Base-by-base conservation (phyloP, 2,888 invertebrate genomes). In the Xylophagus ater region DNA sequence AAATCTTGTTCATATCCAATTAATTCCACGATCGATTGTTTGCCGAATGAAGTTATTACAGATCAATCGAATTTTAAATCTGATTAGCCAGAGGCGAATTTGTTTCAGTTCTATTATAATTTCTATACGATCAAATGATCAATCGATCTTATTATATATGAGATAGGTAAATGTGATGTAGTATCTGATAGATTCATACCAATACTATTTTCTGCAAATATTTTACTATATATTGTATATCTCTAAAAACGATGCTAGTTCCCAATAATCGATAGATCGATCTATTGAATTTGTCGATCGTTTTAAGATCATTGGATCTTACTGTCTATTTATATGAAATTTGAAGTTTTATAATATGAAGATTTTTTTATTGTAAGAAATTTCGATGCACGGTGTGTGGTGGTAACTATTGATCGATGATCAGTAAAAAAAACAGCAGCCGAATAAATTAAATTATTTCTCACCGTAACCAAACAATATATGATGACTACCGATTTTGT, bases 41-140 rank as follows among this genome's bases (percentile, higher is more conserved):
- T 41, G 30, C 39, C 29, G n/a, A 41, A 44, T 44, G 37, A 44
- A 44, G 44, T 41, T 41, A 44, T 44, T 44, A 41, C 39, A 25
- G 37, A 35, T 44, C 26, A 39, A 39, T 39, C 15, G 29, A 40
- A 40, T 40, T 40, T 44, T 36, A 44, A 38, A 44, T 41, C 39
- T 23, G 41, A 44, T 41, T 36, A 32, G 39, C 44, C 34, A 28
- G 30, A 30, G 41, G 8, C n/a, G 23, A 23, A 10, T 23, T 23
- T 23, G 10, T 10, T 23, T 23, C n/a, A 8, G n/a, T 10, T 23
- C n/a, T 23, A n/a, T 23, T 23, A 23, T 23, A 23, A 8, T 8
- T 10, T 23, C 10, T 5, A 23, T 23, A 4, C 23, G 8, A 10
- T 10, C 24, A 24, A 12, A 23, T 23, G 23, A 5, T 10, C 20